These are phyloP conservation scores for Apodemus agrarius DNA, from an alignment of 2,797 vertebrate species.

Conservation along the genomic window DNA sequence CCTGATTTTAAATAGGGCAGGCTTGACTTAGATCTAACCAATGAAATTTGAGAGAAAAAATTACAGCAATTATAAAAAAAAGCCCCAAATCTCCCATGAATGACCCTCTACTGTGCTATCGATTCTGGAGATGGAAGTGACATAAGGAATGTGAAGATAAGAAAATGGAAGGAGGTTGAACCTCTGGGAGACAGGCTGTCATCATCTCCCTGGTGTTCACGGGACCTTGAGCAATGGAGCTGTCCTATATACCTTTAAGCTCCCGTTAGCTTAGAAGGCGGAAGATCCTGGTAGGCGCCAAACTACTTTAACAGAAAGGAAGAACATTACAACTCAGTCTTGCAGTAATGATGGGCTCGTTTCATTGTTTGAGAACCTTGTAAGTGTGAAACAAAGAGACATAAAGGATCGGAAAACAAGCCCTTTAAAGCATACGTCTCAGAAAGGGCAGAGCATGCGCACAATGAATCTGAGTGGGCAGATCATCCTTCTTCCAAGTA, in stretches of 20 bases:
- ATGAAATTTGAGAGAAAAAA: background rate
- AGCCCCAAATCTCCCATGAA: background rate
- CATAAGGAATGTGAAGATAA: background rate
- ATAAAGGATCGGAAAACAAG: background rate
- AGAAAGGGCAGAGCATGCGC: background rate
- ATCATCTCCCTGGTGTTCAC: background rate
- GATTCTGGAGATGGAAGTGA: background rate
- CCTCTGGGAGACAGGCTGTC: too few relatives aligned
- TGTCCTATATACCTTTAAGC: background rate
- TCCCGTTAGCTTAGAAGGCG: background rate
- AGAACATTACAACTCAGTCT: background rate
- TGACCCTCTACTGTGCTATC: background rate
- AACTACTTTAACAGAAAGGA: background rate
- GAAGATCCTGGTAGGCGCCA: background rate
- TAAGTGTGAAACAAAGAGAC: background rate
- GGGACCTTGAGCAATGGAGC: background rate
- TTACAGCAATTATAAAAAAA: accelerated
- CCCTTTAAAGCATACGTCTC: background rate
- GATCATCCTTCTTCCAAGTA: background rate
- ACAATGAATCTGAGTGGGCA: background rate
- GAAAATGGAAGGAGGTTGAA: background rate
- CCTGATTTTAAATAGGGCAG: background rate
- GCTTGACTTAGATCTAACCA: background rate
- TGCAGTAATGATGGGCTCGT: background rate
- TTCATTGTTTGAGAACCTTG: background rate